Evolutionary conservation across 2,113 vertebrate genomes (phyloP).

Genomic region (Anhinga anhinga): DNA sequence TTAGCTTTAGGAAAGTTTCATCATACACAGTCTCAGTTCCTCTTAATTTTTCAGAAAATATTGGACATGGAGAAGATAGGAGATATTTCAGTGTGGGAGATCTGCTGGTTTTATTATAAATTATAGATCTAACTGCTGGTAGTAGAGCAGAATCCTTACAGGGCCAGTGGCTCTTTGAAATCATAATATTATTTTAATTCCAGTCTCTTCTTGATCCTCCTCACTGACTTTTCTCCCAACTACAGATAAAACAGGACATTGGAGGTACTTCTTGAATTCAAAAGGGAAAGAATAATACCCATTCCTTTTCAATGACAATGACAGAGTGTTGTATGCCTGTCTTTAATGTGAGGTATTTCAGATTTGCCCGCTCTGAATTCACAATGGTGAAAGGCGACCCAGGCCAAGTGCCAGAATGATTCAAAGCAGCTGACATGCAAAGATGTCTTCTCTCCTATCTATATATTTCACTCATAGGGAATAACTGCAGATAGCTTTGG

Average conservation of each 20-base stretch:
- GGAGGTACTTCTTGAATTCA: not conserved
- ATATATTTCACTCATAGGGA: not conserved
- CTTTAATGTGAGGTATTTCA: not conserved
- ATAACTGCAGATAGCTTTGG: not conserved
- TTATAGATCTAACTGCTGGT: not conserved
- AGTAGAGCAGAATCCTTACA: not conserved
- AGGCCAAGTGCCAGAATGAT: not conserved
- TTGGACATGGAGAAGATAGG: not conserved
- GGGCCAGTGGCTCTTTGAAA: not conserved
- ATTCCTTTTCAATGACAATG: not conserved
- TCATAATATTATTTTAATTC: not conserved
- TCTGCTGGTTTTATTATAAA: not conserved
- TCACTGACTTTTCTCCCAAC: not conserved
- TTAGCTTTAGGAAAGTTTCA: not conserved
- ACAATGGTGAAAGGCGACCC: not conserved
- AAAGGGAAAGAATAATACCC: not conserved
- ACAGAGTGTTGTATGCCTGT: not conserved
- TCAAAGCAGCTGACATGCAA: not conserved
- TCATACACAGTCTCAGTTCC: not conserved
- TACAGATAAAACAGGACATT: not conserved
- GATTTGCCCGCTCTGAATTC: not conserved
- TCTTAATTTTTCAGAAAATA: not conserved
- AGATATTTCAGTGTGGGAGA: not conserved
- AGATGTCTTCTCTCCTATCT: not conserved
- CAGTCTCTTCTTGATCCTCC: not conserved